Conservation (phyloP, 1,140 invertebrate genomes). For the Neodiprion virginianus region DNA sequence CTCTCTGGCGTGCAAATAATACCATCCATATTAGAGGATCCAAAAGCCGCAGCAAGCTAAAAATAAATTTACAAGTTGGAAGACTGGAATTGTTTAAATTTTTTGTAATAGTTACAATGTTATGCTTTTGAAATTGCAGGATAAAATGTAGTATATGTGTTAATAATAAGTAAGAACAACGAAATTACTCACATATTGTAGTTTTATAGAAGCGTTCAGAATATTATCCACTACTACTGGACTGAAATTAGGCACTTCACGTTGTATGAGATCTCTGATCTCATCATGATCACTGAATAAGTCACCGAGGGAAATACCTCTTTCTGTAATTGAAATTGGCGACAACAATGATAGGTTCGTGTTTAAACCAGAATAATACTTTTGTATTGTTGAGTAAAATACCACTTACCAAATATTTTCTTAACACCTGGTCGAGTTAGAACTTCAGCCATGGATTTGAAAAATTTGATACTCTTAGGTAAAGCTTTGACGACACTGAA, state of each 20-base stretch:
- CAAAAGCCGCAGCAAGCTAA: constrained; percentile 51
- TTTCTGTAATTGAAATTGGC: constrained; percentile 52
- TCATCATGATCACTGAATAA: constrained; percentile 61
- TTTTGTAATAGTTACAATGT: no score
- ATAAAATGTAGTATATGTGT: not conserved
- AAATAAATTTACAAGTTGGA: not conserved
- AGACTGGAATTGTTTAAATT: no score
- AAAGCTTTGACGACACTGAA: constrained; percentile 60
- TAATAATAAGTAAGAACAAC: not conserved
- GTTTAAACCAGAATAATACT: constrained; percentile 11
- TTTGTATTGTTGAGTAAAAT: constrained; percentile 18
- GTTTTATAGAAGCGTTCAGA: constrained; percentile 60
- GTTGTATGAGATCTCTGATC: constrained; percentile 54
- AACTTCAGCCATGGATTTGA: constrained; percentile 66
- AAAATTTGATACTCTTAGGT: constrained; percentile 66
- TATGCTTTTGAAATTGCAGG: not conserved
- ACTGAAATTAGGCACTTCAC: constrained; percentile 48
- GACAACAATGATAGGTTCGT: not conserved
- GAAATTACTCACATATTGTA: constrained; percentile 61
- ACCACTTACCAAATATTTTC: constrained; percentile 61
- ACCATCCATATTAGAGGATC: constrained; percentile 47
- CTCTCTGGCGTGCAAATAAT: constrained; percentile 49
- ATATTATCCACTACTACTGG: constrained; percentile 55
- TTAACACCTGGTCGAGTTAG: constrained; percentile 67
- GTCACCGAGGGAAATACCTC: constrained; percentile 61